Conservation (phyloP, 1,140 invertebrate species). For the Lordiphosa stackelbergi region DNA sequence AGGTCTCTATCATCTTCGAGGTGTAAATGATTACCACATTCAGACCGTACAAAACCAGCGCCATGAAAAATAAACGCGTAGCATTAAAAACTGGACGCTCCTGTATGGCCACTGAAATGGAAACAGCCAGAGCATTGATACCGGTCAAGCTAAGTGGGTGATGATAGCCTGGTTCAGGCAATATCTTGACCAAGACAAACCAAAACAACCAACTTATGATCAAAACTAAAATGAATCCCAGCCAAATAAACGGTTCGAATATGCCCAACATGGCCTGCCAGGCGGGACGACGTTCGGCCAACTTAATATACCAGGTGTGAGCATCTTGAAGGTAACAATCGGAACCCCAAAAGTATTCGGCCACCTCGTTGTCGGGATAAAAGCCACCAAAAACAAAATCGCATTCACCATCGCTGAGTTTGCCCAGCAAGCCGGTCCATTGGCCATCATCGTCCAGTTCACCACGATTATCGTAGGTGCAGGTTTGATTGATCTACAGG, state of each 20-base stretch:
- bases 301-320: slow-evolving; percentile 79
- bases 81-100: slow-evolving; percentile 76
- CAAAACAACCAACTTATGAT: slow-evolving; percentile 77
- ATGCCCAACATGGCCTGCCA: slow-evolving; percentile 78
- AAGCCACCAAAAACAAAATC: slow-evolving; percentile 79
- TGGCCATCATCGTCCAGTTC: slow-evolving; percentile 71
- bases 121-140: slow-evolving; percentile 77
- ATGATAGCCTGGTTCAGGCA: slow-evolving; percentile 76
- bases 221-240: slow-evolving; percentile 68
- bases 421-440: slow-evolving; percentile 78
- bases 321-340: slow-evolving; percentile 78
- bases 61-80: slow-evolving; percentile 78
- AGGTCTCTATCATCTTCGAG: slow-evolving; percentile 78
- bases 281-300: slow-evolving; percentile 72
- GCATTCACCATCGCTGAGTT: slow-evolving; percentile 73
- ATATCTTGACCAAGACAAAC: slow-evolving; percentile 75
- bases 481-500: slow-evolving; percentile 59
- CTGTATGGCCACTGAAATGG: slow-evolving; percentile 77
- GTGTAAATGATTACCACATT: slow-evolving; percentile 79
- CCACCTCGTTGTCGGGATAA: slow-evolving; percentile 79
- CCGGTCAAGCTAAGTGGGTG: slow-evolving; percentile 75
- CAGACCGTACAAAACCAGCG: slow-evolving; percentile 78
- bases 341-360: slow-evolving; percentile 78
- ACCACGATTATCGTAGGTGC: slow-evolving; percentile 80
- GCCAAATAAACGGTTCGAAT: slow-evolving; percentile 77